Conservation (phyloP, 2,888 invertebrate genomes). For the Euzetes globulus region DNA sequence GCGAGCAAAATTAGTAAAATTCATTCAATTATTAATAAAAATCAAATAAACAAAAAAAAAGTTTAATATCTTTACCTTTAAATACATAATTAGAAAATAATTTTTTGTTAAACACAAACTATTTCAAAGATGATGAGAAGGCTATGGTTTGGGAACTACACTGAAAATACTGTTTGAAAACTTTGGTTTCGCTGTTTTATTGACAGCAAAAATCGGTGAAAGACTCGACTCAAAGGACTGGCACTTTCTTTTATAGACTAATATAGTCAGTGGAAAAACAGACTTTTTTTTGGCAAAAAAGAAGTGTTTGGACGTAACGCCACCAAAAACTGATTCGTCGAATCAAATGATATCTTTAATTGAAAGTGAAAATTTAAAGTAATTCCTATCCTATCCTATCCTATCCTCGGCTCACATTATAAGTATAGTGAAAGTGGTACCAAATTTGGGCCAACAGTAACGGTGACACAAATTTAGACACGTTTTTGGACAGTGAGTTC, state of each 20-base stretch:
- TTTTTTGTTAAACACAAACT: not conserved
- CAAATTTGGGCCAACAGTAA: not conserved
- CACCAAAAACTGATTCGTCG: too few relatives aligned
- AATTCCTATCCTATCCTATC: too few relatives aligned
- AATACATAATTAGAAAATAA: not conserved
- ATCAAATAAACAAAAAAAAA: not conserved
- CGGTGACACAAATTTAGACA: not conserved
- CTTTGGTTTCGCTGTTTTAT: too few relatives aligned
- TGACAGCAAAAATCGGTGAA: not conserved
- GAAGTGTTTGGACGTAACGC: too few relatives aligned
- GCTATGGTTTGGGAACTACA: too few relatives aligned
- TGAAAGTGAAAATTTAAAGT: too few relatives aligned
- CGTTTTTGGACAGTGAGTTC: not conserved
- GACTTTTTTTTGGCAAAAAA: not conserved
- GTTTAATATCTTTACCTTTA: not conserved
- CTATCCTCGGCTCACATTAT: too few relatives aligned
- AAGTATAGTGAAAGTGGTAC: too few relatives aligned
- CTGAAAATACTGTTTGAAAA: too few relatives aligned
- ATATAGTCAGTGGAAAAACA: not conserved
- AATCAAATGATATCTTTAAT: too few relatives aligned
- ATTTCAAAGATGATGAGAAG: not conserved
- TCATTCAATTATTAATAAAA: not conserved
- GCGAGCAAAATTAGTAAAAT: too few relatives aligned
- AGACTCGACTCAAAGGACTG: not conserved
- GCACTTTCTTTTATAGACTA: not conserved